Evolutionary conservation across 2,888 invertebrate genomes (phyloP), one percentile per base, ranked within the genome.

Genomic region (Drosophila flavopinicola): DNA sequence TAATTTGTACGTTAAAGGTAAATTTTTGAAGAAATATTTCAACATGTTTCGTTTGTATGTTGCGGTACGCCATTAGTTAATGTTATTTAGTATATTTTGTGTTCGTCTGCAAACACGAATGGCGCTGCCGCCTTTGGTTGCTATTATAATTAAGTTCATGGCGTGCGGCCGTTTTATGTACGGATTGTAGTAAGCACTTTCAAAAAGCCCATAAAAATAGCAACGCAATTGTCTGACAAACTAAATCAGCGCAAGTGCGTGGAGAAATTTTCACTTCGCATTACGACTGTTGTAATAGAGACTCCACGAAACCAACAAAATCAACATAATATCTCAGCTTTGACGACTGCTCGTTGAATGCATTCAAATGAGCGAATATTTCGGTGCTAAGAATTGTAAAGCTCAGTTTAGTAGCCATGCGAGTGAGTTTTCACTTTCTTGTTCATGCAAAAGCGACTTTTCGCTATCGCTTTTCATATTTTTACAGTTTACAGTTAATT

Each of bases 141-240:
- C 17, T 64, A 69, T 66, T 75, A 75, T 75, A 75, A 77, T 78
- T 79, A 78, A 78, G 77, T 79, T 78, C 79, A 73, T 79, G 76
- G 69, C 61, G 49, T 76, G 70, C 53, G 61, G 59, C 59, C 73
- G 59, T 72, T 72, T 70, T 58, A 58, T 58, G 57, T 57, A 44
- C 48, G 65, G 6, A 41, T 59, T 47, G 54, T 35, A 25, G 39
- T 65, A 56, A 75, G 63, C 59, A 76, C 78, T 78, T 78, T 78
- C 76, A 76, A 79, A 79, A 67, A 52, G 70, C 58, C 61, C 73
- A 69, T 76, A 69, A 79, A 75, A 79, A 66, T 66, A 68, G 73
- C 76, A 78, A 70, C 75, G 63, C 79, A 75, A 78, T 69, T 73
- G 77, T 70, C 54, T 47, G 37, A 45, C 66, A 52, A 69, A 66